Conservation (phyloP, 2,888 invertebrate species). For the Caenorhabditis angaria region DNA sequence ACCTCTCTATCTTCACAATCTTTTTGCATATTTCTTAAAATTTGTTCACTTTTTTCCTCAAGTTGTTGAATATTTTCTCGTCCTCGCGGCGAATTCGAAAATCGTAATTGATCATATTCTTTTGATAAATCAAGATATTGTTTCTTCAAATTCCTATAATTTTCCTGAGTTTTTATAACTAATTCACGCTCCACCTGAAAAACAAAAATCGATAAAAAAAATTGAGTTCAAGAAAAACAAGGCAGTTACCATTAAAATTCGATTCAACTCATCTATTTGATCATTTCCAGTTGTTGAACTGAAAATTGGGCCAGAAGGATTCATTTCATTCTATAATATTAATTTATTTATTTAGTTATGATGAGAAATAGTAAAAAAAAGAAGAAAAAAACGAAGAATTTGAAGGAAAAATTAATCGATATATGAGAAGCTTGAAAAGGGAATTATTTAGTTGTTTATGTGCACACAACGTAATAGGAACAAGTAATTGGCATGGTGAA, state of each 20-base stretch:
- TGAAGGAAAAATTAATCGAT: background rate
- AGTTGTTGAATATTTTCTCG: constrained; percentile 19
- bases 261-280: constrained; percentile 36
- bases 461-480: background rate
- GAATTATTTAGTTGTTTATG: background rate
- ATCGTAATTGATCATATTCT: constrained; percentile 16
- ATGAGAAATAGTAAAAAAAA: no score
- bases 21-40: constrained; percentile 24
- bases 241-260: constrained; percentile 14
- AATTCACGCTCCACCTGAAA: constrained; percentile 34
- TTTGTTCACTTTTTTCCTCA: constrained; percentile 24
- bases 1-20: constrained; percentile 34
- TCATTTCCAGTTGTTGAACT: constrained; percentile 7
- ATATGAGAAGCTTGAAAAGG: background rate
- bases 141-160: constrained; percentile 32
- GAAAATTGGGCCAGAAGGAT: background rate
- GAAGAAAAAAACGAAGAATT: background rate
- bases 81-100: background rate
- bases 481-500: constrained; percentile 43
- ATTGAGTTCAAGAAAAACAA: background rate
- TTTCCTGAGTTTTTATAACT: constrained; percentile 38
- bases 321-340: background rate
- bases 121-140: constrained; percentile 18
- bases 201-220: background rate
- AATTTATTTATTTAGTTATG: background rate